Percentiles rank a stretch among this genome's conserved stretches.
These are phyloP conservation scores for Acanthurus tractus DNA, from an alignment of 2,797 vertebrate genomes.

Conservation along the genomic window DNA sequence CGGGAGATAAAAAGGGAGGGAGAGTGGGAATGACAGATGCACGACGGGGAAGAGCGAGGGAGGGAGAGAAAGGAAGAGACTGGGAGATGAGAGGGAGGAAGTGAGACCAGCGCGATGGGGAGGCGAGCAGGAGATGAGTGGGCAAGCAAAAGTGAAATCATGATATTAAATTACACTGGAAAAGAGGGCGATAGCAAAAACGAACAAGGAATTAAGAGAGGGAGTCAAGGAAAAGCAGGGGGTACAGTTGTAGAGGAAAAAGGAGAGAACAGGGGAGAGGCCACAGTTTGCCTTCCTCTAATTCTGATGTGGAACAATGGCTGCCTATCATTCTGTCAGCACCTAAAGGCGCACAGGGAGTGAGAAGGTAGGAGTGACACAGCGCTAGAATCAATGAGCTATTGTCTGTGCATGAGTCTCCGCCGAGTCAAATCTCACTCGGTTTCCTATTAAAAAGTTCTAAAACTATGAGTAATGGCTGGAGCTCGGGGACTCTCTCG, in stretches of 20 bases:
- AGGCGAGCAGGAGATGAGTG: conserved; percentile 51
- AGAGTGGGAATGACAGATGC: conserved; percentile 79
- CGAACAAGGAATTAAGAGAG: conserved; percentile 39
- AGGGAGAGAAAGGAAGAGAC: conserved; percentile 42
- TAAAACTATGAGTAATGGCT: conserved; percentile 68
- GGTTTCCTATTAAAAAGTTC: conserved; percentile 71
- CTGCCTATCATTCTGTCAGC: conserved; percentile 85
- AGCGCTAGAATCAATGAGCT: conserved; percentile 69
- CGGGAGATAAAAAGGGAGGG: conserved; percentile 72
- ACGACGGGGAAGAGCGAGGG: conserved; percentile 45
- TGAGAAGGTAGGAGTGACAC: conserved; percentile 75
- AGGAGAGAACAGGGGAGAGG: conserved; percentile 66
- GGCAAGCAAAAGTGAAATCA: conserved; percentile 50
- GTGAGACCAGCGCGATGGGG: conserved; percentile 58
- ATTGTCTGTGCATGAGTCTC: conserved; percentile 79
- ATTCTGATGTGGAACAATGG: conserved; percentile 87
- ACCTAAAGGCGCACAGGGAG: conserved; percentile 80
- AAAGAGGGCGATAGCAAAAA: conserved; percentile 42
- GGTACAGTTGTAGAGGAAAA: conserved; percentile 55
- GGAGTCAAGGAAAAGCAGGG: conserved; percentile 28
- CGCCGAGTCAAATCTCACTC: conserved; percentile 62
- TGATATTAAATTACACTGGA: conserved; percentile 50
- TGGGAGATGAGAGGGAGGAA: conserved; percentile 64
- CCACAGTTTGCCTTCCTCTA: conserved; percentile 81
- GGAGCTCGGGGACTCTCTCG: conserved; percentile 37